These are phyloP conservation scores for Ammospiza nelsoni DNA, from an alignment of 2,113 vertebrate genomes.

Conservation along the genomic window DNA sequence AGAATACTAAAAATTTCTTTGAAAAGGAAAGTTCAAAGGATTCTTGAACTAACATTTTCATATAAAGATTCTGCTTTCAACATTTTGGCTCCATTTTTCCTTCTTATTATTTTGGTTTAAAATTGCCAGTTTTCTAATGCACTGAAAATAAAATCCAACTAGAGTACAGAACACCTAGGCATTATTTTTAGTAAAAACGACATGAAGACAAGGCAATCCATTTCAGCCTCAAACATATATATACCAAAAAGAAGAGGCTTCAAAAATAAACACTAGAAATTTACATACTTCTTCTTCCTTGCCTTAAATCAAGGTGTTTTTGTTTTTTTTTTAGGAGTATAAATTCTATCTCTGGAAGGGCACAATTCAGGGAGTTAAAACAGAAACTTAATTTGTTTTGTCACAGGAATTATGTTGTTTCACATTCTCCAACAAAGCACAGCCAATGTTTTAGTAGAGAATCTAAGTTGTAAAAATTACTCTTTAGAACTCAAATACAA, in stretches of 20 bases:
- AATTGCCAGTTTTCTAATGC: neutral
- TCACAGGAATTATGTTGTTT: neutral
- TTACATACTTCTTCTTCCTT: neutral
- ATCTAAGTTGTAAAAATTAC: neutral
- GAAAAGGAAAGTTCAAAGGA: neutral
- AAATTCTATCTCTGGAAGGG: neutral
- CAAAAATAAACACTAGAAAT: neutral
- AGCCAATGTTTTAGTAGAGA: neutral
- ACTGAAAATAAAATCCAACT: neutral
- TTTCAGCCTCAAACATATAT: neutral
- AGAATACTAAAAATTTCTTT: neutral
- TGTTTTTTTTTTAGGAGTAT: neutral
- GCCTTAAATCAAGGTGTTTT: neutral
- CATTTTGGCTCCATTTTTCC: neutral
- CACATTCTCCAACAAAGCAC: neutral
- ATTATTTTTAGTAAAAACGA: neutral
- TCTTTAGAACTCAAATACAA: neutral
- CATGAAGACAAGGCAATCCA: neutral
- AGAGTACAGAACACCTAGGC: neutral
- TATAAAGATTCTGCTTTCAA: neutral
- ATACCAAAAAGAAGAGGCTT: neutral
- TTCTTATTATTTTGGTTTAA: neutral
- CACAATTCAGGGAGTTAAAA: neutral
- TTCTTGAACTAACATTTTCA: neutral
- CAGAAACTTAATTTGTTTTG: neutral